These are phyloP conservation scores for Epinephelus cyanopodus DNA, from an alignment of 2,113 vertebrate genomes.

Conservation along the genomic window DNA sequence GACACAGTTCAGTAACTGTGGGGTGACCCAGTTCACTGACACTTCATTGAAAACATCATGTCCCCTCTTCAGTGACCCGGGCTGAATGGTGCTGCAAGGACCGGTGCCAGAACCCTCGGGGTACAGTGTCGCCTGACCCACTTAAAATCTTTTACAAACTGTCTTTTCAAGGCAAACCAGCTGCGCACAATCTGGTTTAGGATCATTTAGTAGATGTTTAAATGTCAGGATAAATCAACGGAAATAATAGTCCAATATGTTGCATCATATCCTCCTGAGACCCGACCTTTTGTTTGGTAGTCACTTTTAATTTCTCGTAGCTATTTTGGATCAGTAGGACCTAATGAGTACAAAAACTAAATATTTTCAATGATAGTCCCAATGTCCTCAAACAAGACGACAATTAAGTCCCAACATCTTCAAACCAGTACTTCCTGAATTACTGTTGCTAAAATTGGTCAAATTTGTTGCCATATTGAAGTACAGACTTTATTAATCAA, in stretches of 20 bases:
- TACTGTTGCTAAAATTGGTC: too few relatives aligned
- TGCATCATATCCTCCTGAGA: background rate
- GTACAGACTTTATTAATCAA: too few relatives aligned
- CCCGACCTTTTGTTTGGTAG: too few relatives aligned
- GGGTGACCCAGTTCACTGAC: slow-evolving; percentile 55
- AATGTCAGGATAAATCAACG: background rate
- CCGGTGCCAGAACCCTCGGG: background rate
- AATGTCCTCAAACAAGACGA: too few relatives aligned
- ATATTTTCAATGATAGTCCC: too few relatives aligned
- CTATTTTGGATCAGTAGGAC: too few relatives aligned
- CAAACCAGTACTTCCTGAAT: too few relatives aligned
- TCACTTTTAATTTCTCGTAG: too few relatives aligned
- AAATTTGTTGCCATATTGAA: too few relatives aligned
- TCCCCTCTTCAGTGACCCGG: slow-evolving; percentile 33
- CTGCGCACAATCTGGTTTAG: background rate
- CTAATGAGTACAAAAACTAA: too few relatives aligned
- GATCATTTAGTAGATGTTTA: background rate
- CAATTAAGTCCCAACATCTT: too few relatives aligned
- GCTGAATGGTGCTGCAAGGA: background rate
- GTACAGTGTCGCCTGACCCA: background rate
- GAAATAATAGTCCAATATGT: background rate
- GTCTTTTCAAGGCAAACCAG: background rate
- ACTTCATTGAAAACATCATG: slow-evolving; percentile 35
- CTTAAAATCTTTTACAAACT: slow-evolving; percentile 14
- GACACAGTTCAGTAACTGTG: slow-evolving; percentile 21